Base-by-base conservation (phyloP, 2,888 invertebrate genomes). In the Tyria jacobaeae region DNA sequence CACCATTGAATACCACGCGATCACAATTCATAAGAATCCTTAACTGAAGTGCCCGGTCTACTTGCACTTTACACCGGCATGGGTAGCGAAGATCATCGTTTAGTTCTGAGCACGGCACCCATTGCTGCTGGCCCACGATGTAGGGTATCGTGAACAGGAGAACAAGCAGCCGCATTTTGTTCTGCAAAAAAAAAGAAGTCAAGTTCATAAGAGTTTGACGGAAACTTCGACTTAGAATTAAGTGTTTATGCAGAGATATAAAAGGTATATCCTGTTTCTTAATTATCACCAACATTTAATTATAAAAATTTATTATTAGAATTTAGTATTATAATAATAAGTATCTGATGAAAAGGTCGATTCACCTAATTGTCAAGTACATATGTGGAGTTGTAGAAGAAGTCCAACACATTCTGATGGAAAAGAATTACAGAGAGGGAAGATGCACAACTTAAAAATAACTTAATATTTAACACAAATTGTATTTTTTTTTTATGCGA, bases 21-120 rank as follows among this genome's bases (percentile, higher is more conserved):
- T 98, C 98, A 86, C 98, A 98, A 87, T 98, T 95, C 95, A 98
- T 96, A 75, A 95, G 92, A 71, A 97, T 96, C 60, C 91, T 82
- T 7, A 94, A 78, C 73, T 92, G 92, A 14, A 92, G 78, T 0
- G 91, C 86, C 24, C 91, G 79, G 81, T 95, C 95, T 65, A 95
- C 95, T 62, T 90, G 88, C 51, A 94, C 92, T 25, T 89, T 84
- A 58, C 94, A 94, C 44, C 95, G 93, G 91, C 97, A 98, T 0
- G 97, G 97, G 79, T 97, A 95, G 53, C 96, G 95, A 39, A 97
- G 94, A 70, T 97, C 96, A 69, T 96, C 95, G 81, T 96, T 96
- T 59, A 97, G 89, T 86, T 97, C 97, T 24, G 96, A 95, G 84
- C 97, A 97, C 15, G 97, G 97, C 63, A 95, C 94, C 96, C 96